phyloP scores from a whole-genome alignment of 2,113 vertebrate genomes.

The Noturus placidus region DNA sequence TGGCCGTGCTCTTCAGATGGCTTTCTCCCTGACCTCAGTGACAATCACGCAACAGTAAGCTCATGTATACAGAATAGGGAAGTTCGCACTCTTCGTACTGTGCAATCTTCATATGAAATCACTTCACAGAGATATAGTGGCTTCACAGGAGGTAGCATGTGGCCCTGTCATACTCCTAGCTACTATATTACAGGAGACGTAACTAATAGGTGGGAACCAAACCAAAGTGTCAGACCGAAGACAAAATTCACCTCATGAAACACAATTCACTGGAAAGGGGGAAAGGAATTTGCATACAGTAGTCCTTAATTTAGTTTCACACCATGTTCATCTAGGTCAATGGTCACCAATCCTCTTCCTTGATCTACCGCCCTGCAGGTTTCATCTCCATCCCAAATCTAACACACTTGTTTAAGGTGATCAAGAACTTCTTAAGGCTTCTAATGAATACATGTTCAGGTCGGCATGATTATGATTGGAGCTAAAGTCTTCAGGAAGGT shows the following conservation, averaged over 20 bases:
- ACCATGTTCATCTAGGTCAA: background rate
- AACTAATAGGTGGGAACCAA: background rate
- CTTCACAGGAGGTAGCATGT: background rate
- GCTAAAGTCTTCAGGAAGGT: no score
- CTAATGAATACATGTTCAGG: no score
- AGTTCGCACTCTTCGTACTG: background rate
- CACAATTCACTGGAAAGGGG: background rate
- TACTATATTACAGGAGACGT: background rate
- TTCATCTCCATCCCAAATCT: no score
- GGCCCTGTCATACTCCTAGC: background rate
- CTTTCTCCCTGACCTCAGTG: background rate
- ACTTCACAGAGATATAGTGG: background rate
- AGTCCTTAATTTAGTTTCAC: background rate
- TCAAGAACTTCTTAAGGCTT: no score
- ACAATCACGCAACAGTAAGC: slow-evolving; percentile 13
- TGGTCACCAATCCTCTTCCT: no score
- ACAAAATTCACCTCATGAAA: background rate
- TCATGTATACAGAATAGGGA: slow-evolving; percentile 10
- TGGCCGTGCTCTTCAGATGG: background rate
- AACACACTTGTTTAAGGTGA: no score
- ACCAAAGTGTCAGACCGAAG: background rate
- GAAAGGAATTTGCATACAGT: background rate
- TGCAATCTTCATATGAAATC: background rate
- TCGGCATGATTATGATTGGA: no score
- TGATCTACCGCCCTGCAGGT: no score